Base-by-base conservation (phyloP, 2,888 invertebrate genomes). In the Ptychoptera contaminata region DNA sequence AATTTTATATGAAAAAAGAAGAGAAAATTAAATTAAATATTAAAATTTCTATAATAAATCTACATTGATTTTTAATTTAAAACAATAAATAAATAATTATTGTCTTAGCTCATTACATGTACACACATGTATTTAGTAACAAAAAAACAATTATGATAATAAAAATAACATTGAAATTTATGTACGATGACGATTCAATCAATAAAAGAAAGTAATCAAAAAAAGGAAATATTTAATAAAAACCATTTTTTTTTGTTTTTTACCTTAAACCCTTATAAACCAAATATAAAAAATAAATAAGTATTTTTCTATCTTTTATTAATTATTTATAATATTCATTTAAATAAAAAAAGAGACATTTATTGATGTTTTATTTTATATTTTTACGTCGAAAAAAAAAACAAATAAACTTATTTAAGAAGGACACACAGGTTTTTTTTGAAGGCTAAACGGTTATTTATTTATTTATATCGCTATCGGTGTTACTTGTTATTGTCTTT, bases 1-100 rank as follows among this genome's bases (percentile, higher is more conserved):
- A 51, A 44, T 40, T 31, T n/a, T n/a, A n/a, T n/a, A n/a, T n/a
- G n/a, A n/a, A n/a, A 34, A 44, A 32, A 30, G 14, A 42, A 6
- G 15, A 15, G 16, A 14, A 40, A 16, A 15, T 31, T 15, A 40
- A 32, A 34, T 23, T 42, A 30, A 37, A 42, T 44, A 37, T 35
- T 38, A 41, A 42, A 44, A 42, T 44, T 41, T 46, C 43, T 23
- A 43, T 46, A 40, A 43, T 39, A 35, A n/a, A 8, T 30, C 32
- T 34, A 30, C 12, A 41, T 41, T 30, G 35, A 12, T 35, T n/a
- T 35, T 35, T 8, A 23, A 23, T 23, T 23, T 23, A 23, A 23
- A 40, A 23, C 10, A 11, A 14, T 8, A 12, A 30, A 35, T 36
- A 37, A 37, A 32, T n/a, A 3, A 42, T 38, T 39, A 40, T 7